Evolutionary conservation across 2,797 vertebrate genomes (phyloP), one percentile per base, ranked within the genome.

Genomic region (Xiphorhynchus erythropygius): DNA sequence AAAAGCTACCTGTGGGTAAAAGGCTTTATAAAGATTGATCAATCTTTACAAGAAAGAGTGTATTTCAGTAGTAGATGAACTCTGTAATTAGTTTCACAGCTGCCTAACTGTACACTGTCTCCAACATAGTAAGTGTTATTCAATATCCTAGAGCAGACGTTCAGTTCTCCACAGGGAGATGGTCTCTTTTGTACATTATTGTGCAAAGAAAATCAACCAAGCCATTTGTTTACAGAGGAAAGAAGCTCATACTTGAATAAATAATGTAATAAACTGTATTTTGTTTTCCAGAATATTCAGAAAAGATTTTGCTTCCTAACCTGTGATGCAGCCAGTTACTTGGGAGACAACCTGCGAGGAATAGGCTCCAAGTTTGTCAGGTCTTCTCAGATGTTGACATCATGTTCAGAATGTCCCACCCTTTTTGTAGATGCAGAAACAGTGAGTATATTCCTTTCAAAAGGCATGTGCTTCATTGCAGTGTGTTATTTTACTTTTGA

Each of bases 391-490:
- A 99, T 99, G 98, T 95, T 99, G 63, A 99, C 98, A 28, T 98
- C 98, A 8, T 99, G 99, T 95, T 99, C 99, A 3, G 99, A 99
- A 88, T 99, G 99, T 91, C 99, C 99, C 11, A 99, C 99, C 0
- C 98, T 99, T 87, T 99, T 99, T 68, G 98, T 99, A 60, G 99
- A 99, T 88, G 99, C 99, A 2, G 99, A 99, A 97, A 99, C 99
- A 1, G 99, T 99, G 95, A 99, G 99, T 98, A 95, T 89, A 69
- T 67, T 78, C 52, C 42, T 79, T 74, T 79, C 39, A 42, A 75
- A 67, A 60, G 27, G 3, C 35, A 25, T 9, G 3, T 27, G 16
- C 60, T 56, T 35, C 19, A 22, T 41, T 55, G 35, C 49, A 50
- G 15, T 17, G 12, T 55, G 25, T 65, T 69, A 22, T 55, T 85